phyloP scores from a whole-genome alignment of 2,888 invertebrate species.

The Drosophila quinaria region DNA sequence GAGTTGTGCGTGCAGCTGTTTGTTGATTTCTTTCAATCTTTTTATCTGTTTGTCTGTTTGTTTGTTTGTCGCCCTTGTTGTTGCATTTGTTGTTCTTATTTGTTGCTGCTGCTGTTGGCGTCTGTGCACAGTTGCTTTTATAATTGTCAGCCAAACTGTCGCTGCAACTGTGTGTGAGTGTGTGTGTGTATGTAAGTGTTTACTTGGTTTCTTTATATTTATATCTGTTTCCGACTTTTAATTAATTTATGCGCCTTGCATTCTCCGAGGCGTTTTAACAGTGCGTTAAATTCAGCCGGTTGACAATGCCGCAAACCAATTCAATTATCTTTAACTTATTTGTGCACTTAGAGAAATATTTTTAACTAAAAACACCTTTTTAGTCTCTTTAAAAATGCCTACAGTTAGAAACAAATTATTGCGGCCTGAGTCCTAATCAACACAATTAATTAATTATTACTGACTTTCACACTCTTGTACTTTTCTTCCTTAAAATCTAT shows the following conservation, averaged over 20 bases:
- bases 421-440: too few species aligned
- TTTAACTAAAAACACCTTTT: too few species aligned
- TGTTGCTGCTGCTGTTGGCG: constrained; percentile 24
- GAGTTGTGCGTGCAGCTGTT: constrained; percentile 52
- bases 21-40: constrained; percentile 38
- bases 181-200: constrained; percentile 9
- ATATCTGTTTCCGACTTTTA: constrained; percentile 79
- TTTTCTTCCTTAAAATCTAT: too few species aligned
- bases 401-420: too few species aligned
- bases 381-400: too few species aligned
- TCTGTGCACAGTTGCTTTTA: constrained; percentile 70
- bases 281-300: constrained; percentile 39
- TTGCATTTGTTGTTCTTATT: constrained; percentile 15
- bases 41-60: constrained; percentile 30
- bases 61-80: constrained; percentile 28
- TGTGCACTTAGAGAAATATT: neutral
- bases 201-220: constrained; percentile 58
- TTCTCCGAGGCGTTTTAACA: constrained; percentile 48
- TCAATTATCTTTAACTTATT: constrained; percentile 25
- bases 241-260: constrained; percentile 72
- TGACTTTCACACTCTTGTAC: too few species aligned
- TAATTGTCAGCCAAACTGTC: constrained; percentile 73
- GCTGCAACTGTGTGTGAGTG: constrained; percentile 44
- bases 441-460: too few species aligned
- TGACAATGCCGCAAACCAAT: constrained; percentile 16